phyloP scores from a whole-genome alignment of 2,797 vertebrate genomes.

The Serranus cabrilla region DNA sequence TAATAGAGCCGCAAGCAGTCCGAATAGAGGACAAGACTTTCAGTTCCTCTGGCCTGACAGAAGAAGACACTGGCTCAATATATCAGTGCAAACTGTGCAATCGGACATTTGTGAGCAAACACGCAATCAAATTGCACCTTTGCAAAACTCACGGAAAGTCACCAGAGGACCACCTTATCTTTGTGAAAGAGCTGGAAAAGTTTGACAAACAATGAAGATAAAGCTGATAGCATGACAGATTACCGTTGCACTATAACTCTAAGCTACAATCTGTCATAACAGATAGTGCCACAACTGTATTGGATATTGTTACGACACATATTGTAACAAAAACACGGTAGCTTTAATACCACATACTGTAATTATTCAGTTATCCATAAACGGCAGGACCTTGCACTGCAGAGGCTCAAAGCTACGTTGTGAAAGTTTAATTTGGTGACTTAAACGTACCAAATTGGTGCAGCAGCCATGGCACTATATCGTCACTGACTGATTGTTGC shows the following conservation, averaged over 20 bases:
- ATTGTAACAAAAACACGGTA: constrained; percentile 56
- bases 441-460: constrained; percentile 58
- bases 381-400: constrained; percentile 43
- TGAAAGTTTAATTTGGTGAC: constrained; percentile 45
- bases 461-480: constrained; percentile 80
- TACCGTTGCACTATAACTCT: constrained; percentile 91
- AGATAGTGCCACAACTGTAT: constrained; percentile 77
- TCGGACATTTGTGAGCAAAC: constrained; percentile 98
- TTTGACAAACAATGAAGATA: constrained; percentile 92
- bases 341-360: constrained; percentile 69
- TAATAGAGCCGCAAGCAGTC: constrained; percentile 93
- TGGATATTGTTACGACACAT: constrained; percentile 49
- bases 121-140: constrained; percentile 99
- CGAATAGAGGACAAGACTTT: constrained; percentile 91
- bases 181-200: constrained; percentile 96
- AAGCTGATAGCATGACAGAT: constrained; percentile 85
- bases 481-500: constrained; percentile 84
- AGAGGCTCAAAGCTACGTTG: constrained; percentile 51
- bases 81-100: constrained; percentile 99
- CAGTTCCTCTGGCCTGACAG: constrained; percentile 89
- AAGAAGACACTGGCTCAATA: constrained; percentile 93
- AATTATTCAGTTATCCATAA: constrained; percentile 52
- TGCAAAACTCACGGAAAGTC: constrained; percentile 99
- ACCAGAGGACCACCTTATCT: constrained; percentile 98
- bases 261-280: constrained; percentile 77